Base-by-base conservation (phyloP, 2,888 invertebrate genomes). In the Drosophila acutilabella region DNA sequence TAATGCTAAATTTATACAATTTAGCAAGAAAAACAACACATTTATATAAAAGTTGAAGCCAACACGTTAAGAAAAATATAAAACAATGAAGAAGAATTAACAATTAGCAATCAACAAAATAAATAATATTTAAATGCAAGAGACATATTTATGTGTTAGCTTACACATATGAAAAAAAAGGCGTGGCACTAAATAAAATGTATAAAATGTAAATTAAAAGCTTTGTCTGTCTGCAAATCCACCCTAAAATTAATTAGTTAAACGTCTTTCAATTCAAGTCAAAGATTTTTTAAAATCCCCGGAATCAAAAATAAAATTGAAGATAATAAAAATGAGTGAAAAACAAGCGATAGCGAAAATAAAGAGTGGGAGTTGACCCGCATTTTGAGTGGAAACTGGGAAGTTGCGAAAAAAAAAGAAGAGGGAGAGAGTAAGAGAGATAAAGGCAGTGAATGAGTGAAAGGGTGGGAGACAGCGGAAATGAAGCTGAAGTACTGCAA, bases 401-500 rank as follows among this genome's bases (percentile, higher is more conserved):
- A 14, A 42, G 30, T 36, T 64, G 64, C 60, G 47, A 62, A 71
- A 60, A 38, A 16, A 41, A 5, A 41, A 26, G 41, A 40, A 18
- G n/a, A 20, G 13, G 16, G 33, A 40, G 30, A 40, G 36, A 36
- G 36, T 11, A 36, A 36, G 11, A 13, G 36, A 36, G 36, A 36
- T 36, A 36, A 36, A 13, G 36, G 58, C 42, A 58, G 8, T 6
- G 40, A 7, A 1, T 5, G 1, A 1, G 40, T 11, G 16, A n/a
- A 36, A 2, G 45, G 0, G 30, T 11, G 6, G 8, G 10, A 42
- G 33, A 50, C 45, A 59, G 23, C 73, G 78, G 62, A 75, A 72
- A 51, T 57, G 44, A 33, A 40, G 33, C 16, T 64, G 18, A 51
- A 77, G 54, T 20, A 14, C 42, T 59, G 36, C 13, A 13, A 36